Evolutionary conservation across 2,797 vertebrate species (phyloP).

Genomic region (Lophotriccus pileatus): DNA sequence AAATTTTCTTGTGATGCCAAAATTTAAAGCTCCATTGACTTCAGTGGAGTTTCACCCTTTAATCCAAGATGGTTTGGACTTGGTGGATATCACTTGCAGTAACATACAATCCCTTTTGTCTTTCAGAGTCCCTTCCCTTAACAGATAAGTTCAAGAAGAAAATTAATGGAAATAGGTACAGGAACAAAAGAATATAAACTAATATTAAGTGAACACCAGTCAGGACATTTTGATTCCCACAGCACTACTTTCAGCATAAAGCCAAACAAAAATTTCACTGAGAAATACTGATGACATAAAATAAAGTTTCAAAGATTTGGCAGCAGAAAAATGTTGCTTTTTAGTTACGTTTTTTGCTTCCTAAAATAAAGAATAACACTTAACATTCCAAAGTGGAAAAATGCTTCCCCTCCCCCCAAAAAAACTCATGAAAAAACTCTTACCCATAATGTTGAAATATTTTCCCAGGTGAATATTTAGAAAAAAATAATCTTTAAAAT

Average conservation of each 20-base stretch:
- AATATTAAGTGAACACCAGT: not conserved
- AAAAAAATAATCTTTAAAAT: not conserved
- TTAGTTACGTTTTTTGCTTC: not conserved
- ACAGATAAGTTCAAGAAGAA: not conserved
- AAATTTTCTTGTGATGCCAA: not conserved
- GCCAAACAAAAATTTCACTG: not conserved
- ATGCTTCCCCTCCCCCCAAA: not conserved
- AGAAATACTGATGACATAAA: not conserved
- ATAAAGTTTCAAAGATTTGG: not conserved
- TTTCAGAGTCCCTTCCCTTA: not conserved
- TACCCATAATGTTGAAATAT: not conserved
- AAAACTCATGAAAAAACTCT: not conserved
- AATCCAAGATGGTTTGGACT: not conserved
- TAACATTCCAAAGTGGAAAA: not conserved
- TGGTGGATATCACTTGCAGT: not conserved
- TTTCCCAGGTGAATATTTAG: not conserved
- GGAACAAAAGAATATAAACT: not conserved
- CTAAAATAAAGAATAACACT: not conserved
- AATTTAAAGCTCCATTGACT: conserved; percentile 56
- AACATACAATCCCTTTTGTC: not conserved
- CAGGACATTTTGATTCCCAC: not conserved
- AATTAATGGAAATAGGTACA: not conserved
- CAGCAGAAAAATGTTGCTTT: not conserved
- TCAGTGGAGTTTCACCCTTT: conserved; percentile 57
- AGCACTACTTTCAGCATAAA: not conserved